phyloP scores from a whole-genome alignment of 2,888 invertebrate genomes.

The Eretmocerus hayati region DNA sequence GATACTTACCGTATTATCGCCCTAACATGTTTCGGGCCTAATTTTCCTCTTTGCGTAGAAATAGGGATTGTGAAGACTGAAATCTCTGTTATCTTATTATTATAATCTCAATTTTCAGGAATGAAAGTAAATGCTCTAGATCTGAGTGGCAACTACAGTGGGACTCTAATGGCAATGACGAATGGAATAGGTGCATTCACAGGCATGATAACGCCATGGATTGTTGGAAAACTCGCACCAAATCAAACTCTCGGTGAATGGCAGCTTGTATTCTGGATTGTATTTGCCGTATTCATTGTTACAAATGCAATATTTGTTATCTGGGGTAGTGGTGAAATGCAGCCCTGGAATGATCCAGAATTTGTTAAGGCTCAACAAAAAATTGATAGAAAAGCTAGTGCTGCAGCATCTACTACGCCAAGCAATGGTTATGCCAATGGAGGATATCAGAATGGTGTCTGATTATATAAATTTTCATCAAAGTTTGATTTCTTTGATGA shows the following conservation, averaged over 20 bases:
- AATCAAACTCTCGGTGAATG: constrained; percentile 53
- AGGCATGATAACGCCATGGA: constrained; percentile 62
- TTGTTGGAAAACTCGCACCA: constrained; percentile 58
- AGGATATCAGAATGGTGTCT: too few species aligned
- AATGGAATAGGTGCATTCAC: constrained; percentile 65
- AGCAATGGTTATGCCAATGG: too few species aligned
- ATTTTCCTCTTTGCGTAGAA: too few species aligned
- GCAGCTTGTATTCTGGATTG: constrained; percentile 75
- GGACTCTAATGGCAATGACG: constrained; percentile 48
- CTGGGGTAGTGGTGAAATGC: constrained; percentile 68
- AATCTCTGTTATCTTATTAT: too few species aligned
- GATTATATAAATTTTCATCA: too few species aligned
- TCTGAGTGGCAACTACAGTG: constrained; percentile 49
- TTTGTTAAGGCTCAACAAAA: constrained; percentile 31
- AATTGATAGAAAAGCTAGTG: too few species aligned
- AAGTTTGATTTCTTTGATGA: too few species aligned
- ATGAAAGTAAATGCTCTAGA: constrained; percentile 50
- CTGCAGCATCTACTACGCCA: too few species aligned
- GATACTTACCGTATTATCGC: too few species aligned
- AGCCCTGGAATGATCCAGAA: constrained; percentile 66
- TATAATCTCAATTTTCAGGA: constrained; percentile 24
- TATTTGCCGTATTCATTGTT: constrained; percentile 59
- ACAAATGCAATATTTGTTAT: constrained; percentile 64
- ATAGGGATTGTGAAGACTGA: too few species aligned
- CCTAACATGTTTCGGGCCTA: too few species aligned